Evolutionary conservation across 2,888 invertebrate species (phyloP).

Genomic region (Noctua comes): DNA sequence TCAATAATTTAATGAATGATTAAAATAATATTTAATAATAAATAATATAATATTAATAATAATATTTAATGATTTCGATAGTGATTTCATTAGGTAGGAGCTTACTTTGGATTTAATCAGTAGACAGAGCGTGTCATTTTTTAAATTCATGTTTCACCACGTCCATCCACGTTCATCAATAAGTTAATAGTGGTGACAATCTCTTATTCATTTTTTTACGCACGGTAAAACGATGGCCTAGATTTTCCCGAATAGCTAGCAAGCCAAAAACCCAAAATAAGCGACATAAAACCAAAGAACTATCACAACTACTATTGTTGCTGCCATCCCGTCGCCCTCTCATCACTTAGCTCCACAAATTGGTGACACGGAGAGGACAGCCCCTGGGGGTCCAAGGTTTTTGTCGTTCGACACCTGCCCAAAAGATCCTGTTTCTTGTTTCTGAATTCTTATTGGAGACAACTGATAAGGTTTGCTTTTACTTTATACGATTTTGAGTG

Average conservation of each 20-base stretch:
- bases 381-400: constrained; percentile 79
- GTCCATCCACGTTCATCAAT: too few relatives aligned
- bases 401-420: constrained; percentile 86
- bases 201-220: neutral
- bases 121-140: too few relatives aligned
- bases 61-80: too few relatives aligned
- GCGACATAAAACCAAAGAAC: neutral
- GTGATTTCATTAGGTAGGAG: neutral
- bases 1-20: too few relatives aligned
- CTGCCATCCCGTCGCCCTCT: constrained; percentile 13
- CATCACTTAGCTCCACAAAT: constrained; percentile 66
- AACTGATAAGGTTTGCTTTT: constrained; percentile 72
- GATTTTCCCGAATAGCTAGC: neutral
- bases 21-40: too few relatives aligned
- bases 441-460: constrained; percentile 79
- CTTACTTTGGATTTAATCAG: too few relatives aligned
- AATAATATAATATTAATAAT: too few relatives aligned
- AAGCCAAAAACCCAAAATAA: neutral
- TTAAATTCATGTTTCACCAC: too few relatives aligned
- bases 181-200: neutral
- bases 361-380: constrained; percentile 72
- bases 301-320: neutral
- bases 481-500: constrained; percentile 58
- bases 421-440: constrained; percentile 84
- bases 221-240: neutral